Conservation (phyloP, 2,888 invertebrate genomes). For the Sinohyriopsis cumingii region DNA sequence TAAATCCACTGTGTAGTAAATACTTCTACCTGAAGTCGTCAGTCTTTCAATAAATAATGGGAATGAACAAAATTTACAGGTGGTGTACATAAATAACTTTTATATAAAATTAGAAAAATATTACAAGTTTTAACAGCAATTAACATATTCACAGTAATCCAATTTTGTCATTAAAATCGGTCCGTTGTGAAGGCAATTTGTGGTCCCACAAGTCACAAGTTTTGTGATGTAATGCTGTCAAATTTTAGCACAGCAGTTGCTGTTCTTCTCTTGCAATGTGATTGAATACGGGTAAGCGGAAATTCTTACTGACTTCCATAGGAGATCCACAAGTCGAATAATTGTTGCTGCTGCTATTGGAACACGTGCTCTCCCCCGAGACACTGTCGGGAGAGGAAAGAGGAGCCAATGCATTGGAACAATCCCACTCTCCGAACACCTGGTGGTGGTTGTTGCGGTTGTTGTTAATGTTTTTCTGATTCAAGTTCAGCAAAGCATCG, state of each 20-base stretch:
- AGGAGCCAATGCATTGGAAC: slow-evolving; percentile 30
- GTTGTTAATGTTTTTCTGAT: slow-evolving; percentile 41
- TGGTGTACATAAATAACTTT: slow-evolving; percentile 19
- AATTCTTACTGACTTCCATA: slow-evolving; percentile 51
- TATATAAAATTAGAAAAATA: slow-evolving; percentile 25
- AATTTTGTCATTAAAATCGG: too few species aligned
- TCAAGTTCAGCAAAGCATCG: slow-evolving; percentile 43
- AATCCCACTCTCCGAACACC: slow-evolving; percentile 45
- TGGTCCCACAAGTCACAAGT: too few species aligned
- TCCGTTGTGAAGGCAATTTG: too few species aligned
- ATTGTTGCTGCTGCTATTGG: slow-evolving; percentile 38
- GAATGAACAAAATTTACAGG: slow-evolving; percentile 25
- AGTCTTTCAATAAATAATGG: slow-evolving; percentile 7
- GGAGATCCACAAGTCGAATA: slow-evolving; percentile 50
- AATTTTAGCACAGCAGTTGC: slow-evolving; percentile 7
- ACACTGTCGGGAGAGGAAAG: slow-evolving; percentile 57
- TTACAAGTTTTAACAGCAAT: slow-evolving; percentile 11
- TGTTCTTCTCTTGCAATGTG: slow-evolving; percentile 46
- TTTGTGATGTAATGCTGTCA: too few species aligned
- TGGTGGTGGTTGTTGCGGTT: slow-evolving; percentile 37
- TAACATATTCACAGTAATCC: slow-evolving; percentile 13
- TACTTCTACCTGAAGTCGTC: too few species aligned
- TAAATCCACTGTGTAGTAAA: too few species aligned
- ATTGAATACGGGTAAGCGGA: slow-evolving; percentile 61
- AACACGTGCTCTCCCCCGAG: slow-evolving; percentile 55